Evolutionary conservation across 2,888 invertebrate species (phyloP).

Genomic region (Plemyria rubiginata): DNA sequence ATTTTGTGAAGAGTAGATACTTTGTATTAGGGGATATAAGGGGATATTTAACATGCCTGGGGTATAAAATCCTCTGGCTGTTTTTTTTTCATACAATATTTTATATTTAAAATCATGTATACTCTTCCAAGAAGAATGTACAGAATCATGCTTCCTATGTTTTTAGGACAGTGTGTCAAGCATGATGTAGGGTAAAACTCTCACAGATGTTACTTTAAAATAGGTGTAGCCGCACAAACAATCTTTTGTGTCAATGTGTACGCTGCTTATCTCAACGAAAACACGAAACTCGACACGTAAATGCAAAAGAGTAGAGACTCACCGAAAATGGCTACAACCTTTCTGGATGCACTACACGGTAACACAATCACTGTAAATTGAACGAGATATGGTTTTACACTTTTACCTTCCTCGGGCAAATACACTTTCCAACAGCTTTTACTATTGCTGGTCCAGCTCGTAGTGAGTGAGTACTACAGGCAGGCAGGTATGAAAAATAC

Average conservation of each 20-base stretch:
- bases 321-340: conserved; percentile 82
- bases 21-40: too few relatives aligned
- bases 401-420: conserved; percentile 71
- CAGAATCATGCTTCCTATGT: conserved; percentile 28
- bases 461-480: conserved; percentile 78
- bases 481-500: conserved; percentile 81
- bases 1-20: too few relatives aligned
- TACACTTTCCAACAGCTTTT: conserved; percentile 84
- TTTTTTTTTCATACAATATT: too few relatives aligned
- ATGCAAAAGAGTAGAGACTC: conserved; percentile 64
- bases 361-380: conserved; percentile 67
- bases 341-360: conserved; percentile 57
- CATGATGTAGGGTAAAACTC: conserved; percentile 21
- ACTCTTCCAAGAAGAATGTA: background rate
- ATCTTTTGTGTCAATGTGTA: conserved; percentile 44
- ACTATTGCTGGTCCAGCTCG: conserved; percentile 78
- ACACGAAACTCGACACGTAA: conserved; percentile 66
- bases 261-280: conserved; percentile 49
- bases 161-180: conserved; percentile 43
- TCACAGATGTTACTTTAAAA: conserved; percentile 24
- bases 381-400: conserved; percentile 79
- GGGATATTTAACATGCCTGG: too few relatives aligned
- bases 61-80: too few relatives aligned
- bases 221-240: conserved; percentile 23
- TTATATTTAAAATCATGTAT: background rate